phyloP scores from a whole-genome alignment of 2,113 vertebrate genomes.

The Tragelaphus strepsiceros region DNA sequence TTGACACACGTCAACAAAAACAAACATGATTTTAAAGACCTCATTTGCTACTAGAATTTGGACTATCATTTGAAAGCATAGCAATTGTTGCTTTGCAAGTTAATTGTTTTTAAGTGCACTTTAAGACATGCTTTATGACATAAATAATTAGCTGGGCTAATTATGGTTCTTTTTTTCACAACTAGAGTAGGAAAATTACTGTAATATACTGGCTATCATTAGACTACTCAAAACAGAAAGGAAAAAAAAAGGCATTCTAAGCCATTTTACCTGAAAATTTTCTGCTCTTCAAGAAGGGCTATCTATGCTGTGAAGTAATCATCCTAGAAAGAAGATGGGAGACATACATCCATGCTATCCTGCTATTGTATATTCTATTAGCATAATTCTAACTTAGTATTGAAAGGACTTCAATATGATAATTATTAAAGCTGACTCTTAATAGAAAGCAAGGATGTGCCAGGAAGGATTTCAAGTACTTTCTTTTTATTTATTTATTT shows the following conservation, averaged over 20 bases:
- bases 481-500: neutral
- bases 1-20: neutral
- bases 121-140: neutral
- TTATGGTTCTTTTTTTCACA: neutral
- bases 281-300: neutral
- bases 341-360: neutral
- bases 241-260: neutral
- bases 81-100: neutral
- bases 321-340: neutral
- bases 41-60: neutral
- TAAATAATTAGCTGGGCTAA: neutral
- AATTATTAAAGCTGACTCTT: neutral
- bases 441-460: neutral
- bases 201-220: neutral
- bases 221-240: neutral
- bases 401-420: neutral
- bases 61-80: neutral
- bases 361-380: rapidly evolving
- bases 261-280: neutral
- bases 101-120: neutral
- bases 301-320: too few relatives aligned
- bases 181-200: neutral
- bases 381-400: neutral
- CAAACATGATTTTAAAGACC: neutral
- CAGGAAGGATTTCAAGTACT: neutral